Evolutionary conservation across 2,888 invertebrate species (phyloP).

Genomic region (Sympetrum striolatum): DNA sequence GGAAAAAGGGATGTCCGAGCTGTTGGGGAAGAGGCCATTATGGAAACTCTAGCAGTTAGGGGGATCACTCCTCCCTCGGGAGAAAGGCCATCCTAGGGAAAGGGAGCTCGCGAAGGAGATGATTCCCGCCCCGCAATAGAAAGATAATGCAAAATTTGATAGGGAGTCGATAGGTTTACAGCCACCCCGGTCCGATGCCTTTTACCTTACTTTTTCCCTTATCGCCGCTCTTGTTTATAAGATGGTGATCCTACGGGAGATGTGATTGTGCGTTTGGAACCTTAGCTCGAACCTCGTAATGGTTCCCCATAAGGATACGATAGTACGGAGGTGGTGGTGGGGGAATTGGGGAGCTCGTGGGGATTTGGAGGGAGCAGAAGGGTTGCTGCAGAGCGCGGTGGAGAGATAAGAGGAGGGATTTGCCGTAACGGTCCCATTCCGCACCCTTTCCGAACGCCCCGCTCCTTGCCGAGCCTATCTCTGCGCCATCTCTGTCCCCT

Average conservation of each 20-base stretch:
- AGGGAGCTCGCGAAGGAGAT: neutral
- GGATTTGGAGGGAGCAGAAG: neutral
- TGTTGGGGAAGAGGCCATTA: slow-evolving; percentile 27
- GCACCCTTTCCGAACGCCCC: neutral
- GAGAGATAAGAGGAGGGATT: slow-evolving; percentile 25
- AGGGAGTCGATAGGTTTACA: slow-evolving; percentile 35
- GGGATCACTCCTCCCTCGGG: neutral
- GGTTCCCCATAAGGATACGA: neutral
- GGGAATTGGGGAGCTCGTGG: neutral
- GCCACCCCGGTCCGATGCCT: neutral
- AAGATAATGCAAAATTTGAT: slow-evolving; percentile 21
- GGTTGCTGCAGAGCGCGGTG: neutral
- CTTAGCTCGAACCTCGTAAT: neutral
- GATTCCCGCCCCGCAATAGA: neutral
- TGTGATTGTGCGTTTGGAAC: slow-evolving; percentile 1
- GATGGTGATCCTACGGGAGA: neutral
- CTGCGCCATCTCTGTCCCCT: neutral
- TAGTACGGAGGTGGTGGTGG: neutral
- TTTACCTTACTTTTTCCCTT: neutral
- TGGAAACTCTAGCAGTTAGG: slow-evolving; percentile 20
- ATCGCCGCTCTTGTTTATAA: slow-evolving; percentile 3
- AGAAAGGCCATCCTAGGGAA: neutral
- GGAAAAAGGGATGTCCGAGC: slow-evolving; percentile 37
- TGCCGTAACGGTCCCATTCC: neutral
- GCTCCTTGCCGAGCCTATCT: slow-evolving; percentile 1